Evolutionary conservation across 2,888 invertebrate genomes (phyloP).

Genomic region (Dynastes maya): DNA sequence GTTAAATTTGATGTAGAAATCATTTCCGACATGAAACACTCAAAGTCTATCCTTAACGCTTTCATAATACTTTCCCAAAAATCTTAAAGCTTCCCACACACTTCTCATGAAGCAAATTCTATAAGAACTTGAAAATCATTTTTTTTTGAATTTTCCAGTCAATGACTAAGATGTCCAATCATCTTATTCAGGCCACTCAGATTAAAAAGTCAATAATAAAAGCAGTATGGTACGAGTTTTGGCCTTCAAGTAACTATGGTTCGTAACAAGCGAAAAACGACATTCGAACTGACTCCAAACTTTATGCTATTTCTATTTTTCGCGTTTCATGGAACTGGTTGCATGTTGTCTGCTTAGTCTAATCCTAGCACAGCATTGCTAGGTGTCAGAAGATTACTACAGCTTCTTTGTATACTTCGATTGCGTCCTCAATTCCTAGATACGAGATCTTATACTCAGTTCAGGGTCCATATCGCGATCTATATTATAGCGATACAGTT

Average conservation of each 20-base stretch:
- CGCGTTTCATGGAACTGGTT: slow-evolving; percentile 46
- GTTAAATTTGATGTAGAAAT: too few relatives aligned
- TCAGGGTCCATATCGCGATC: slow-evolving; percentile 52
- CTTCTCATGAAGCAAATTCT: too few relatives aligned
- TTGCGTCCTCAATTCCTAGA: slow-evolving; percentile 47
- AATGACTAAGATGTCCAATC: slow-evolving; percentile 52
- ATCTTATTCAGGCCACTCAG: slow-evolving; percentile 45
- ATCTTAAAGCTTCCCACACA: too few relatives aligned
- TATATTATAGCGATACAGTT: slow-evolving; percentile 52
- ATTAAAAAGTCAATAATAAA: slow-evolving; percentile 49
- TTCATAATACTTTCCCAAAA: too few relatives aligned
- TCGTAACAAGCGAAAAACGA: slow-evolving; percentile 33
- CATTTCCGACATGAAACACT: too few relatives aligned
- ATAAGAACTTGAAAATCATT: too few relatives aligned
- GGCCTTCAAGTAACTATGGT: slow-evolving; percentile 54
- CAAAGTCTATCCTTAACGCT: too few relatives aligned
- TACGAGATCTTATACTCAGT: slow-evolving; percentile 55
- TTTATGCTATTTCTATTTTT: slow-evolving; percentile 47
- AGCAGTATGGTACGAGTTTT: slow-evolving; percentile 51
- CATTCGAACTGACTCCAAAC: slow-evolving; percentile 48
- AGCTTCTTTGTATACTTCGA: too few relatives aligned
- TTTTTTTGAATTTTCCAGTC: slow-evolving; percentile 48
- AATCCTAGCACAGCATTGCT: slow-evolving; percentile 50
- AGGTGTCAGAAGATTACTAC: slow-evolving; percentile 52
- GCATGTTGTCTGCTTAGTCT: slow-evolving; percentile 53